Base-by-base conservation (phyloP, 1,140 invertebrate species). In the Chironomus tepperi region DNA sequence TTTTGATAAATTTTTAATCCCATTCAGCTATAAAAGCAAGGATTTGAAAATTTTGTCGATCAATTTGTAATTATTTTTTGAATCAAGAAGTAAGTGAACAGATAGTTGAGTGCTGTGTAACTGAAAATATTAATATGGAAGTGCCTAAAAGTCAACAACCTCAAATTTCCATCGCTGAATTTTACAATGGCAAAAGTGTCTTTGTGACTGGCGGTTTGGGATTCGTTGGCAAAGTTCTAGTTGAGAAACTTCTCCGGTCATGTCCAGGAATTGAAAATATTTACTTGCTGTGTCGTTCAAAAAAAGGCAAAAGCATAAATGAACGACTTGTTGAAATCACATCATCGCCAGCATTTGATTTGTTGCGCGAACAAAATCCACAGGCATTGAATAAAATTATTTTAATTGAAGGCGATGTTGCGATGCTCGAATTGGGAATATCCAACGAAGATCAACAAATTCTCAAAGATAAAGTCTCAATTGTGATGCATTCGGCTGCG, bases 191-290 rank as follows among this genome's bases (percentile, higher is more conserved):
- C 1, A 34, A 34, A 34, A 5, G 24, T 34, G 24, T 34, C 5
- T 34, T 34, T 34, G 24, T 34, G 1, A 34, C 24, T 34, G 24
- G 24, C 24, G 24, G 24, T 34, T 2, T 5, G 24, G 86, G 85
- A 24, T 85, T 85, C 78, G 78, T 85, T n/a, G 84, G 84, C 24
- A 86, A 85, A 77, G 81, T 85, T 2, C 81, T 95, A 6, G 84
- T 95, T 70, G 92, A 95, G 80, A 95, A 95, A 79, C 81, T 96
- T 0, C 83, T 96, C 0, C 81, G 93, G 16, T 87, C 86, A 24
- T 95, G 93, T 81, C 87, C 89, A 0, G 87, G 87, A 0, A 82
- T 95, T 3, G 85, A 86, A n/a, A 88, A 84, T 19, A 85, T 96
- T 18, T 95, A 92, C 78, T 79, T 95, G 1, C 83, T 96, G 73